phyloP scores from a whole-genome alignment of 2,797 vertebrate genomes.

The Periophthalmus magnuspinnatus region DNA sequence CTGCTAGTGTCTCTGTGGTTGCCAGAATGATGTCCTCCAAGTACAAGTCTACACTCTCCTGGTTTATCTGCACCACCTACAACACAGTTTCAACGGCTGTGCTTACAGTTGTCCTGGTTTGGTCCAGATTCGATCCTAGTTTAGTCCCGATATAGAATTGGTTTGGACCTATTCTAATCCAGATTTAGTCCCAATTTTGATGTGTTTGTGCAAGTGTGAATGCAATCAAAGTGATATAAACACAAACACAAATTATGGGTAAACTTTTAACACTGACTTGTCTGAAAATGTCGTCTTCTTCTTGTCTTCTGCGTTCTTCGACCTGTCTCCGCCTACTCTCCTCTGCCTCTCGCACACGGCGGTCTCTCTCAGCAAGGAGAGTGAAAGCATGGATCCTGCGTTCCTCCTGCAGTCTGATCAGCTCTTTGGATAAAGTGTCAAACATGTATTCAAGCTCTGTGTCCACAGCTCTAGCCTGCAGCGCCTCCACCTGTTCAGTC shows the following conservation, averaged over 20 bases:
- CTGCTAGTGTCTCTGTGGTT: conserved; percentile 77
- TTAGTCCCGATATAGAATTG: background rate
- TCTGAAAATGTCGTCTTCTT: conserved; percentile 90
- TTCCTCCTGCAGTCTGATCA: conserved; percentile 89
- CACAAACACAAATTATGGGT: background rate
- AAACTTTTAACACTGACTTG: conserved; percentile 68
- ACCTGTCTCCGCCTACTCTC: conserved; percentile 89
- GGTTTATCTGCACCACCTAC: conserved; percentile 89
- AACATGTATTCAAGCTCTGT: conserved; percentile 79
- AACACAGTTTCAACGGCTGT: conserved; percentile 13
- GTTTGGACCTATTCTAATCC: too few species aligned
- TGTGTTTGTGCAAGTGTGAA: background rate
- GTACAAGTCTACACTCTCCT: conserved; percentile 88
- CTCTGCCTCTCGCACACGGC: conserved; percentile 85
- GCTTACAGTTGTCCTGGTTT: background rate
- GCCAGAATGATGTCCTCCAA: conserved; percentile 88
- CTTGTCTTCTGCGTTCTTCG: conserved; percentile 81
- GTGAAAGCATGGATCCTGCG: conserved; percentile 86
- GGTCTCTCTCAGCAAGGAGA: conserved; percentile 87
- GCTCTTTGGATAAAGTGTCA: conserved; percentile 90
- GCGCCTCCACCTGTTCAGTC: conserved; percentile 74
- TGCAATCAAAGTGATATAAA: background rate
- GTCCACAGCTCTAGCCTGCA: conserved; percentile 76
- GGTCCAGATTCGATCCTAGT: background rate
- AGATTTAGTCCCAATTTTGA: too few species aligned